Evolutionary conservation across 2,797 vertebrate species (phyloP).

Genomic region (Lacerta agilis): DNA sequence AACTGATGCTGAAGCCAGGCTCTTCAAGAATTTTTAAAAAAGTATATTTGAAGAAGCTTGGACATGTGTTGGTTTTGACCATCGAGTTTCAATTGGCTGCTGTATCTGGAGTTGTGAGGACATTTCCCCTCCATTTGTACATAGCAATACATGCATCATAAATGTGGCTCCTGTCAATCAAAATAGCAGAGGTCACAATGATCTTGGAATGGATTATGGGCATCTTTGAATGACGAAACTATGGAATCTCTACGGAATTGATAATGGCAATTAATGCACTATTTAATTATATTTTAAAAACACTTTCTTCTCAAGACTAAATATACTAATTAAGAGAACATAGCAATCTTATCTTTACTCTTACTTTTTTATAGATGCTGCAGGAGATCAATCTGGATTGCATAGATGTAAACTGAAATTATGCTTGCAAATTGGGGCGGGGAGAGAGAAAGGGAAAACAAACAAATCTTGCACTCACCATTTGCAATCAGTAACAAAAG

Average conservation of each 20-base stretch:
- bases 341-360: neutral
- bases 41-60: neutral
- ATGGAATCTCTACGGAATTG: neutral
- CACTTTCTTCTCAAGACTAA: neutral
- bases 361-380: neutral
- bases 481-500: neutral
- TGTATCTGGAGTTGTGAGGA: neutral
- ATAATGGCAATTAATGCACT: neutral
- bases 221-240: neutral
- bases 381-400: neutral
- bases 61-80: neutral
- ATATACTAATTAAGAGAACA: constrained; percentile 3
- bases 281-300: neutral
- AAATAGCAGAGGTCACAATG: neutral
- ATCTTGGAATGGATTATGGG: neutral
- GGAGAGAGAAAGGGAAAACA: neutral
- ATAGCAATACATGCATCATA: neutral
- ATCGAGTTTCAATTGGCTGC: neutral
- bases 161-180: neutral
- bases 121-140: neutral
- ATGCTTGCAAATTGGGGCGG: neutral
- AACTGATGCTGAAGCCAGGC: neutral
- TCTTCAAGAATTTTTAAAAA: neutral
- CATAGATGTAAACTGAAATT: neutral
- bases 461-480: neutral